These are phyloP conservation scores for Aegithalos caudatus DNA, from an alignment of 2,113 vertebrate species.

Conservation along the genomic window DNA sequence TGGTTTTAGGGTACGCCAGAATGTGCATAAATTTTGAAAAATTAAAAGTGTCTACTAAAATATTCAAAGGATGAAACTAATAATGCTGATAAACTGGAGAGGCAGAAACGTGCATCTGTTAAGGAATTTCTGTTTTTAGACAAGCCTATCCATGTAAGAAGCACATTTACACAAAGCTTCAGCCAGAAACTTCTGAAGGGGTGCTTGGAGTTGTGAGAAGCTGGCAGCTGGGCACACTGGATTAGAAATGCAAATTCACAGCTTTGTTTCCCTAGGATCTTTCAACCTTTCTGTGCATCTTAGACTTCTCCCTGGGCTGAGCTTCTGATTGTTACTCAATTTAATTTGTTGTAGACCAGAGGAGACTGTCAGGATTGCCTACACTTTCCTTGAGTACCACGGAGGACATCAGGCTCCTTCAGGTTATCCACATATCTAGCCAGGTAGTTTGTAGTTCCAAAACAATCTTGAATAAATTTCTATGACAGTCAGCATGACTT, in stretches of 20 bases:
- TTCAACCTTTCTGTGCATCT: not conserved
- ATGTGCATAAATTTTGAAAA: not conserved
- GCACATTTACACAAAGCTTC: not conserved
- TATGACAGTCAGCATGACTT: not conserved
- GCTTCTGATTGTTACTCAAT: not conserved
- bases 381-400: not conserved
- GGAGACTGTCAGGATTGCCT: not conserved
- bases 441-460: not conserved
- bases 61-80: not conserved
- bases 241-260: not conserved
- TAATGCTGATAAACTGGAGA: not conserved
- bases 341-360: not conserved
- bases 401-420: not conserved
- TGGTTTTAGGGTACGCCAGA: not conserved
- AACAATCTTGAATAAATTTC: not conserved
- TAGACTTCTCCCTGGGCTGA: not conserved
- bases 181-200: not conserved
- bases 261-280: not conserved
- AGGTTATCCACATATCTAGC: rapidly evolving
- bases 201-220: not conserved
- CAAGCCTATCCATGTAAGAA: not conserved
- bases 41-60: not conserved
- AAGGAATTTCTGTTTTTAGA: not conserved
- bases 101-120: not conserved
- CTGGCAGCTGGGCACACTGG: not conserved